These are phyloP conservation scores for Poecile atricapillus DNA, from an alignment of 2,113 vertebrate genomes.

Conservation along the genomic window DNA sequence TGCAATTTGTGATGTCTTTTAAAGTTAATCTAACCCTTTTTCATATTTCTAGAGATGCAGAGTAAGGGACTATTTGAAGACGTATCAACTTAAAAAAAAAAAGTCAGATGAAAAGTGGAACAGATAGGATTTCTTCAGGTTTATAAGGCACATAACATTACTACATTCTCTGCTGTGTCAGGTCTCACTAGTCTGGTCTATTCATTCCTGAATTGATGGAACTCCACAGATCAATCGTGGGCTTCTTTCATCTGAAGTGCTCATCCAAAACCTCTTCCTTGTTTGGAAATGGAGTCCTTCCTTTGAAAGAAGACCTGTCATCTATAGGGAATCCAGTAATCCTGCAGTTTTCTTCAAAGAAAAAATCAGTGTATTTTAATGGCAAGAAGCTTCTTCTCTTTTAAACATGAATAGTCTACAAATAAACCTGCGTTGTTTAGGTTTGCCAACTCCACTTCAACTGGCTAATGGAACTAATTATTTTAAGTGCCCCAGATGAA, in stretches of 20 bases:
- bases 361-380: not conserved
- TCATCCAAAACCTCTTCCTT: not conserved
- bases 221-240: not conserved
- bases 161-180: not conserved
- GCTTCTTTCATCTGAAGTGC: not conserved
- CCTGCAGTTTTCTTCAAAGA: not conserved
- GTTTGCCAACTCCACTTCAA: not conserved
- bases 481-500: not conserved
- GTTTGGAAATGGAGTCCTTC: not conserved
- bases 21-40: not conserved
- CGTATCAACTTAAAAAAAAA: not conserved
- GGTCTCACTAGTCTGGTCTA: not conserved
- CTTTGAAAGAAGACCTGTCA: not conserved
- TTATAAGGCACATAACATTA: not conserved
- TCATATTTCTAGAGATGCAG: not conserved
- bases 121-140: not conserved
- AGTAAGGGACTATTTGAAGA: not conserved
- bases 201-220: not conserved
- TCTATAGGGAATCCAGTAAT: not conserved
- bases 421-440: not conserved
- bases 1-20: not conserved
- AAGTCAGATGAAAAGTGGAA: not conserved
- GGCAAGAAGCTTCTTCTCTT: not conserved
- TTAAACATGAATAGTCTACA: not conserved
- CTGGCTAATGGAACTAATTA: not conserved